Percentiles rank a stretch among this genome's conserved stretches.
Conservation (phyloP, 2,888 invertebrate species). For the Pasiphila rectangulata region DNA sequence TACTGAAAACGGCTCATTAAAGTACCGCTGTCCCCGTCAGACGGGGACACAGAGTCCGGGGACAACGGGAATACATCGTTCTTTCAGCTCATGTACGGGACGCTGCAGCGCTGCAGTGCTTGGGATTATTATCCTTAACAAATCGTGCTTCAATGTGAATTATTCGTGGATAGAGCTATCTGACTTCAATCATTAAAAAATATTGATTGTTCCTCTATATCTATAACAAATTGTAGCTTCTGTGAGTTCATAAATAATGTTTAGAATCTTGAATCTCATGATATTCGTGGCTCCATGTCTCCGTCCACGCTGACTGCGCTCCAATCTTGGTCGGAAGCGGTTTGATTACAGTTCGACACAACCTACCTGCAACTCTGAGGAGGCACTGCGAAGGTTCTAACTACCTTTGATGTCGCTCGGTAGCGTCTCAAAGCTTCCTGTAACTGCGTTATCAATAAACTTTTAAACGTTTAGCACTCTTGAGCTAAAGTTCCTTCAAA, state of each 20-base stretch:
- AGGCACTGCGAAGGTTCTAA: background rate
- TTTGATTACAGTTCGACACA: conserved; percentile 18
- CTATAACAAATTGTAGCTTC: background rate
- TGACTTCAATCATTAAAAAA: background rate
- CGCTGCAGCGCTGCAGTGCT: no score
- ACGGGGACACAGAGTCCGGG: no score
- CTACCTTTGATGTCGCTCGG: conserved; percentile 13
- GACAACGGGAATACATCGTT: no score
- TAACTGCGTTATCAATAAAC: background rate
- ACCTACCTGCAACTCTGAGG: background rate
- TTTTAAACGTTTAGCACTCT: background rate
- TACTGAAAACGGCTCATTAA: no score
- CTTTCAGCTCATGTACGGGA: no score
- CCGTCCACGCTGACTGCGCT: conserved; percentile 8
- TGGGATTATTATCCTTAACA: no score
- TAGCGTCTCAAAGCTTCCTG: conserved; percentile 2
- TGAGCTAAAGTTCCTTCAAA: background rate
- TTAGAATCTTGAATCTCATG: no score
- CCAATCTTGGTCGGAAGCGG: conserved; percentile 20
- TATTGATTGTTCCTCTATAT: background rate
- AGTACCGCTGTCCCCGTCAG: no score
- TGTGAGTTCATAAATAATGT: no score
- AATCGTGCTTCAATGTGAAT: no score
- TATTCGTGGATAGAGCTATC: conserved; percentile 3
- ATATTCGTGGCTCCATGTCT: conserved; percentile 5